phyloP scores from a whole-genome alignment of 2,888 invertebrate genomes.

The Xestia c-nigrum region DNA sequence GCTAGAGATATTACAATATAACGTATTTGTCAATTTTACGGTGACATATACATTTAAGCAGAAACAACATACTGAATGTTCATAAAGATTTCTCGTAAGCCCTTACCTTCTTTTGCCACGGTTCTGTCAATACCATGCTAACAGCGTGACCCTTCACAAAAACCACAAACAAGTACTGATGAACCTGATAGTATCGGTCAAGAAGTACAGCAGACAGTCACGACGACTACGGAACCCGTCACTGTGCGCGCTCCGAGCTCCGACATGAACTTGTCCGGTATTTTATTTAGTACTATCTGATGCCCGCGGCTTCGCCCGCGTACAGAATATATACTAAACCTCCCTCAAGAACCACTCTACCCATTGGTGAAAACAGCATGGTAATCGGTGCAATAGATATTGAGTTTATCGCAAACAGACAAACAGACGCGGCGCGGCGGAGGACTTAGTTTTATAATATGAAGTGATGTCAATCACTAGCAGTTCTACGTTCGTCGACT shows the following conservation, averaged over 20 bases:
- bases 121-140: neutral
- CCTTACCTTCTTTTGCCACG: neutral
- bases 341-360: too few species aligned
- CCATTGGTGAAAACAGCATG: too few species aligned
- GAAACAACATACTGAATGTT: neutral
- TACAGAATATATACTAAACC: too few species aligned
- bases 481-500: neutral
- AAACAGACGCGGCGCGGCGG: too few species aligned
- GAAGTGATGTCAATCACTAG: neutral
- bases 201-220: neutral
- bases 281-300: neutral
- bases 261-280: neutral
- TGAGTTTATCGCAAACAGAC: too few species aligned
- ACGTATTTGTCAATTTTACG: too few species aligned
- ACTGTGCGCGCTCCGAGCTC: neutral
- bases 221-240: neutral
- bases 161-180: neutral
- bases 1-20: too few species aligned
- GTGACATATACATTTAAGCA: neutral
- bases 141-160: neutral
- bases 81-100: neutral
- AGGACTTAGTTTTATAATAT: too few species aligned
- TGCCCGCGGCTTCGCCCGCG: too few species aligned
- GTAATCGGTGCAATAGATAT: too few species aligned
- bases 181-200: neutral